Evolutionary conservation across 2,888 invertebrate genomes (phyloP), one percentile per base, ranked within the genome.

Genomic region (Xestia sexstrigata): DNA sequence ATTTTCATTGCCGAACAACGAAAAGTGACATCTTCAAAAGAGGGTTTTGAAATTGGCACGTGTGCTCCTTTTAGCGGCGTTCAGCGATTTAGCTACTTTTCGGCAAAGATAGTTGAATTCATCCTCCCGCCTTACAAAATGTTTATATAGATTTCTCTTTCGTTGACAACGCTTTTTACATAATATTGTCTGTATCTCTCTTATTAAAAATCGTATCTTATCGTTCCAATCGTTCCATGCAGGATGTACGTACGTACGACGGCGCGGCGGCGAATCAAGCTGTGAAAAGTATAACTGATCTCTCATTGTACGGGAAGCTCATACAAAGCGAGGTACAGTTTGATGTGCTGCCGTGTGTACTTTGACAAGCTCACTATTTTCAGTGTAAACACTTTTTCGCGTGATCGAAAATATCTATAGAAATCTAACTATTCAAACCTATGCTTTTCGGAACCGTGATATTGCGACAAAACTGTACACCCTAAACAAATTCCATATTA

Each of bases 401-500:
- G 23, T 20, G 23, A 23, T 23, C 23, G 35, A 26, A 58, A 1
- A 52, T 11, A n/a, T 55, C 55, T 23, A 11, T 26, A 58, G 2
- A 8, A 20, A n/a, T 42, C n/a, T 65, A 8, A 42, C 7, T n/a
- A n/a, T 15, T 42, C 0, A 65, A 42, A 62, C 35, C 39, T 3
- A 15, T 15, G n/a, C 7, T 42, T 42, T 65, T n/a, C 39, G 4
- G 13, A 65, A n/a, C 13, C 15, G n/a, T 63, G 39, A 47, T 35
- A n/a, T n/a, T 35, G 9, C 13, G n/a, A 47, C 30, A 67, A 8
- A 17, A 2, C n/a, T 7, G n/a, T 23, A 15, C 2, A 7, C 6
- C 13, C n/a, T n/a, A 30, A 45, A 35, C 17, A 47, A 49, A 67
- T 2, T 63, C 13, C 39, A 15, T n/a, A 15, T 79, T 74, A 82